Base-by-base conservation (phyloP, 2,888 invertebrate genomes). In the Synergus gifuensis region DNA sequence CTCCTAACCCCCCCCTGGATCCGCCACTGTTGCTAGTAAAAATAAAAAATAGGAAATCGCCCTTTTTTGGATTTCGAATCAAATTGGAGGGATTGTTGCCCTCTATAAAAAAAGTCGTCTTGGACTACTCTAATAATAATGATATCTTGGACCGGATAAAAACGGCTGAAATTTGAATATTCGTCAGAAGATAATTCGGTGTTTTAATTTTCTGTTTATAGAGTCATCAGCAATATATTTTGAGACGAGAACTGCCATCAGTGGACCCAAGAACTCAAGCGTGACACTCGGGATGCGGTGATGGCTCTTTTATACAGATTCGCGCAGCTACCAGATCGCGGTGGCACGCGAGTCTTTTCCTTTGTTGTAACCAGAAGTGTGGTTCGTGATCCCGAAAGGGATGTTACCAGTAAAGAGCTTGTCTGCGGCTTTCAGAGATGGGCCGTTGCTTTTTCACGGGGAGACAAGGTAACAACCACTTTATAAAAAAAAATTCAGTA, bases 301-400 rank as follows among this genome's bases (percentile, higher is more conserved):
- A 96, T 96, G 96, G 96, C 96, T 92, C 94, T 96, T 92, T 94
- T 96, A 92, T 96, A 96, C 93, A 95, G 97, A 91, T 96, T 96
- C 93, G 96, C 96, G 92, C 96, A 96, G 93, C 94, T 96, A 85
- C 95, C 96, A 89, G 97, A 97, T 94, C 95, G 96, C 91, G 95
- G 95, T 92, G 95, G 96, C 93, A 96, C 96, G 85, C 96, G 96
- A 93, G 95, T 97, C 88, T 97, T 97, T 93, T 96, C 96, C 81
- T 97, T 97, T 93, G 95, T 96, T 88, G 95, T 97, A 86, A 97
- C 97, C 82, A 94, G 95, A 88, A 96, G 95, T 80, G 95, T 96
- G 85, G 95, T 96, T 73, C 94, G 96, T 80, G 96, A 97, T 92
- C 94, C 96, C 76, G 96, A 96, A 90, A 94, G 96, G 81, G 96